Conservation (phyloP, 2,888 invertebrate genomes). For the Phrixothrix hirtus region DNA sequence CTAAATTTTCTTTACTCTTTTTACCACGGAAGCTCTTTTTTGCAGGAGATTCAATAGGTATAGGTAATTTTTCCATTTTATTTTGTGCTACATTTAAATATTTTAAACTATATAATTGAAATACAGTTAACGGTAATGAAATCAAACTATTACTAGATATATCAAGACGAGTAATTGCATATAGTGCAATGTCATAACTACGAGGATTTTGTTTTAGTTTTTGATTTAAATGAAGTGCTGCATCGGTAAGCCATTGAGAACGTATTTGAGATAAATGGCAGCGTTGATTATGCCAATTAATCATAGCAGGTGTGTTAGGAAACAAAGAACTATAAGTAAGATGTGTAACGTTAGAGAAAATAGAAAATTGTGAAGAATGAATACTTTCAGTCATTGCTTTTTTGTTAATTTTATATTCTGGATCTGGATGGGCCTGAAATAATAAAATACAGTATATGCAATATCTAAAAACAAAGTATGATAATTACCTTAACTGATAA, state of each 20-base stretch:
- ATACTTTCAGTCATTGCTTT: constrained; percentile 74
- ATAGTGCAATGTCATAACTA: constrained; percentile 72
- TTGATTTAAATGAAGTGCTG: constrained; percentile 83
- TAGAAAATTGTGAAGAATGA: constrained; percentile 59
- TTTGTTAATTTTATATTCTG: constrained; percentile 91
- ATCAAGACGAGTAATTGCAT: constrained; percentile 91
- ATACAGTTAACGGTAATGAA: constrained; percentile 78
- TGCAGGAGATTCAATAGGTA: constrained; percentile 49
- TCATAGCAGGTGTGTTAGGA: constrained; percentile 81
- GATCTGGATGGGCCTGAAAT: constrained; percentile 79
- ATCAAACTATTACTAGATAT: constrained; percentile 87
- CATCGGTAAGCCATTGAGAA: constrained; percentile 82
- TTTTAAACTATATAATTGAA: constrained; percentile 76
- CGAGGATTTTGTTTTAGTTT: constrained; percentile 72
- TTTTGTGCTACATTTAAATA: constrained; percentile 89
- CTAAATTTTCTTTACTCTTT: constrained; percentile 45
- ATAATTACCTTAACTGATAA: constrained; percentile 77
- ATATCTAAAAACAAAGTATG: no score
- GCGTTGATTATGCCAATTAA: constrained; percentile 89
- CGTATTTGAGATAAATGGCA: constrained; percentile 72
- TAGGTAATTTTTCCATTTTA: constrained; percentile 77
- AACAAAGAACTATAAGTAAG: constrained; percentile 80
- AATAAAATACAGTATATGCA: no score
- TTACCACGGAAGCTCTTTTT: constrained; percentile 45
- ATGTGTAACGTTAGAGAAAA: constrained; percentile 60